These are phyloP conservation scores for Andrena cerasifolii DNA, from an alignment of 1,140 invertebrate genomes.

Conservation along the genomic window DNA sequence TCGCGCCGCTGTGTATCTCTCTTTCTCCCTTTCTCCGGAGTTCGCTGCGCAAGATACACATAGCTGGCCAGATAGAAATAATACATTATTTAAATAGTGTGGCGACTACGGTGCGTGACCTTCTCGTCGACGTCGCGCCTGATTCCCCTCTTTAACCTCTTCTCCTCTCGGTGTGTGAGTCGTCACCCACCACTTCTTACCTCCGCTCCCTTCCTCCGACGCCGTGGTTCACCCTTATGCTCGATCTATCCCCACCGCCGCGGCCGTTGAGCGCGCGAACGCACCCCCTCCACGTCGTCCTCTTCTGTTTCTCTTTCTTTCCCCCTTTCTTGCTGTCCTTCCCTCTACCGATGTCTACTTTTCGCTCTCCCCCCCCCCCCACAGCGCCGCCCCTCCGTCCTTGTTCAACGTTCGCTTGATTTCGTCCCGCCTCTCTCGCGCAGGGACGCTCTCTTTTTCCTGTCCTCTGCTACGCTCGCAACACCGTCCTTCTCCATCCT, in stretches of 20 bases:
- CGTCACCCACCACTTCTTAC: slow-evolving; percentile 60
- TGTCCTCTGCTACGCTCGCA: slow-evolving; percentile 28
- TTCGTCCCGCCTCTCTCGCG: slow-evolving; percentile 3
- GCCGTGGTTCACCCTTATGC: slow-evolving; percentile 50
- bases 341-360: slow-evolving; percentile 34
- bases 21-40: slow-evolving; percentile 21
- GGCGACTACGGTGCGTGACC: slow-evolving; percentile 74
- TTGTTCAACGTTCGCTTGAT: slow-evolving; percentile 29
- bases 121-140: slow-evolving; percentile 73
- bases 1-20: slow-evolving; percentile 5
- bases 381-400: slow-evolving; percentile 46
- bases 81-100: slow-evolving; percentile 76
- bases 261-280: slow-evolving; percentile 54
- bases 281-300: slow-evolving; percentile 43
- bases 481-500: slow-evolving; percentile 23
- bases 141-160: slow-evolving; percentile 65
- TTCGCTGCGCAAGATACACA: slow-evolving; percentile 49
- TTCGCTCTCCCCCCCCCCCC: slow-evolving; percentile 54
- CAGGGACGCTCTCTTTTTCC: slow-evolving; percentile 11
- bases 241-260: slow-evolving; percentile 50
- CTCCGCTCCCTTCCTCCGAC: slow-evolving; percentile 27
- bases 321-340: slow-evolving; percentile 23
- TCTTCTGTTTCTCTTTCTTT: slow-evolving; percentile 49
- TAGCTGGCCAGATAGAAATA: slow-evolving; percentile 68
- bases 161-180: slow-evolving; percentile 45